phyloP scores from a whole-genome alignment of 2,888 invertebrate species.

The Unio pictorum region DNA sequence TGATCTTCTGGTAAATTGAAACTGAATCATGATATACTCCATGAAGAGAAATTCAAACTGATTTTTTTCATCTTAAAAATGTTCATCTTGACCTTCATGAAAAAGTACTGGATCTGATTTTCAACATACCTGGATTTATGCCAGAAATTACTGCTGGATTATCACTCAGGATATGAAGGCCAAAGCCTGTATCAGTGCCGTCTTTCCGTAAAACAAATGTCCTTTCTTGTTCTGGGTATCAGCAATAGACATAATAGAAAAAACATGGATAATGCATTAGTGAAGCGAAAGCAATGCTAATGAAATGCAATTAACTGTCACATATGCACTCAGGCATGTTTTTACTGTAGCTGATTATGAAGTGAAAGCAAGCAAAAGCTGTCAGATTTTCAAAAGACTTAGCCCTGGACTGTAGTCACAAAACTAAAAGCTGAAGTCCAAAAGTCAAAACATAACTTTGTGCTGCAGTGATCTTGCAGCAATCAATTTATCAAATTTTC shows the following conservation, averaged over 20 bases:
- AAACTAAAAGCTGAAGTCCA: neutral
- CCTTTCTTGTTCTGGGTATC: no score
- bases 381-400: neutral
- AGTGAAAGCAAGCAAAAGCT: no score
- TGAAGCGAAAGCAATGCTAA: neutral
- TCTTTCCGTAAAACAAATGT: neutral
- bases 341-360: no score
- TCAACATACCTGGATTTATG: slow-evolving; percentile 82
- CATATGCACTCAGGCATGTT: no score
- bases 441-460: no score
- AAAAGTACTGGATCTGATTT: neutral
- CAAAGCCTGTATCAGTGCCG: slow-evolving; percentile 82
- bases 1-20: neutral
- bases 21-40: neutral
- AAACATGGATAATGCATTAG: neutral
- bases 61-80: neutral
- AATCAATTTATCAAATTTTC: no score
- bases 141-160: slow-evolving; percentile 97
- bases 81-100: neutral
- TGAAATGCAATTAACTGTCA: no score
- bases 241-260: no score
- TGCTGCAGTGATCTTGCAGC: no score
- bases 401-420: neutral
- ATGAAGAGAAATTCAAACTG: neutral
- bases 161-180: slow-evolving; percentile 94